Percentiles rank a stretch among this genome's conserved stretches.
Conservation (phyloP, 2,888 invertebrate species). For the Linnaemya vulpina region DNA sequence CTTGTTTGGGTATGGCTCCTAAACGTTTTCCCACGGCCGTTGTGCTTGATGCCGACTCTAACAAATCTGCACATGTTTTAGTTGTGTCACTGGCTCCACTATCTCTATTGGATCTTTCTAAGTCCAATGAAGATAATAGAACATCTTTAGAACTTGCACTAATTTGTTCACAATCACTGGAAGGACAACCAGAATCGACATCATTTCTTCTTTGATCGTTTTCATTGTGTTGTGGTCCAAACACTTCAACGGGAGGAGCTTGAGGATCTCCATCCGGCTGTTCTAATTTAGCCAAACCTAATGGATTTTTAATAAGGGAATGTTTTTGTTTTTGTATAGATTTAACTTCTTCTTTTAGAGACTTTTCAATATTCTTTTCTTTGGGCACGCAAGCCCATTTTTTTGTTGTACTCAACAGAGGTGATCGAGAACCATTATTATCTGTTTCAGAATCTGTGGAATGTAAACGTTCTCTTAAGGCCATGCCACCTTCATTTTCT, state of each 20-base stretch:
- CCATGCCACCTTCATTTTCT: conserved; percentile 60
- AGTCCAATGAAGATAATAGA: conserved; percentile 83
- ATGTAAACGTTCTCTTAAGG: conserved; percentile 76
- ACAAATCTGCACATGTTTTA: conserved; percentile 81
- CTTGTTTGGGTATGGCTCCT: conserved; percentile 84
- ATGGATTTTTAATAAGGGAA: conserved; percentile 59
- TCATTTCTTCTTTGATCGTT: conserved; percentile 77
- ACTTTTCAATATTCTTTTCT: conserved; percentile 75
- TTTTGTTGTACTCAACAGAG: conserved; percentile 85
- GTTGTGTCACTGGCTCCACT: conserved; percentile 24
- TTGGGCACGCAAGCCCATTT: conserved; percentile 65
- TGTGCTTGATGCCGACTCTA: not conserved
- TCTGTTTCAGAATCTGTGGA: conserved; percentile 87
- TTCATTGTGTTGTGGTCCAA: conserved; percentile 38
- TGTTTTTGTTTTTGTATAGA: conserved; percentile 71
- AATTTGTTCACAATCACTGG: conserved; percentile 85
- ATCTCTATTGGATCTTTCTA: conserved; percentile 78
- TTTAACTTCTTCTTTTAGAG: conserved; percentile 75
- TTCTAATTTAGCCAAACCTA: conserved; percentile 49
- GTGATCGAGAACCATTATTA: conserved; percentile 88
- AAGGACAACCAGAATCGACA: conserved; percentile 83
- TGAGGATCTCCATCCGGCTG: conserved; percentile 65
- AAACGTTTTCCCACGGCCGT: conserved; percentile 75
- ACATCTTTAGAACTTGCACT: conserved; percentile 89
- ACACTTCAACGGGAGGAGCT: conserved; percentile 40